Evolutionary conservation across 2,888 invertebrate genomes (phyloP), one percentile per base, ranked within the genome.

Genomic region (Clostera curtula): DNA sequence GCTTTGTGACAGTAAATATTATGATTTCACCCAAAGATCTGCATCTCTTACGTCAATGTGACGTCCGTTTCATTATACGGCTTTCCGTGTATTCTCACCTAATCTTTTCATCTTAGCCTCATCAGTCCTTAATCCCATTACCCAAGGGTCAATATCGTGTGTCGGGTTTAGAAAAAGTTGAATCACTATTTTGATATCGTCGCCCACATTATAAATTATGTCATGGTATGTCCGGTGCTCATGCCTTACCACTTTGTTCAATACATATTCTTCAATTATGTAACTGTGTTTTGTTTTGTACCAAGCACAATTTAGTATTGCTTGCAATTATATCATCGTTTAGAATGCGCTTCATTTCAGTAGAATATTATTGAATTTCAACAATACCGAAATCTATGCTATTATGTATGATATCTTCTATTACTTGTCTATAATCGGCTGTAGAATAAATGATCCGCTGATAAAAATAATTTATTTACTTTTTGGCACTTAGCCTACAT

Each of bases 31-130:
- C 66, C 61, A 53, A 73, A 72, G 76, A 74, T 66, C 70, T 75
- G 75, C 74, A 75, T 69, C 71, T 63, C 65, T 72, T 75, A 68
- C 80, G 80, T 80, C 79, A 80, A 74, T 77, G 67, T 79, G 80
- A 82, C 80, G 80, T 79, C 68, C 61, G 73, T 72, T 75, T 79
- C 71, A 76, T 77, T 73, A 76, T 66, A 61, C 58, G 55, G 59
- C 52, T 57, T 65, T 47, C 35, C 35, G 34, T 39, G 25, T 40
- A 57, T 62, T 60, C 56, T 57, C 60, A 60, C 57, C 55, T 62
- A 64, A 67, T 55, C 56, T 58, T 37, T 44, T 50, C 40, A 49
- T 46, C 45, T 32, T 37, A 46, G 44, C 38, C 45, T 36, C 43
- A 36, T 56, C 49, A 44, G 29, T 58, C 65, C 68, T 73, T 69